These are phyloP conservation scores for Philaenus spumarius DNA, from an alignment of 1,140 invertebrate genomes.

Conservation along the genomic window DNA sequence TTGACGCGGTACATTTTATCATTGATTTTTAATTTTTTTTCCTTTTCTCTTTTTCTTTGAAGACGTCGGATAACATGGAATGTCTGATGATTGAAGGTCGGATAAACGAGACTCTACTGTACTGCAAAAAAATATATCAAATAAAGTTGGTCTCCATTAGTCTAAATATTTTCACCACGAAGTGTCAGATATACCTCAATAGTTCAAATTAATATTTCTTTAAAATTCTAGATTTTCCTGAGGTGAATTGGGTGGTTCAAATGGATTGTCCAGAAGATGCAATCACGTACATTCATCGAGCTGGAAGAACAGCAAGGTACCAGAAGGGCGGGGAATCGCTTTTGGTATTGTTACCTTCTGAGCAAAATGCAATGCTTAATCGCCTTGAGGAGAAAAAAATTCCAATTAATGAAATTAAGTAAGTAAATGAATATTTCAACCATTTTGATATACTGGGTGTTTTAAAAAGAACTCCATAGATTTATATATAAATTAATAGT, in stretches of 20 bases:
- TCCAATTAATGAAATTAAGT: constrained; percentile 54
- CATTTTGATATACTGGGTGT: background rate
- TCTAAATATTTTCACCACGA: no score
- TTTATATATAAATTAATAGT: background rate
- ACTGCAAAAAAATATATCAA: no score
- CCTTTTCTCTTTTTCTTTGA: no score
- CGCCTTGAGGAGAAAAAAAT: constrained; percentile 71
- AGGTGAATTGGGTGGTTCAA: constrained; percentile 96
- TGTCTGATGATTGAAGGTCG: no score
- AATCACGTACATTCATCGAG: constrained; percentile 94
- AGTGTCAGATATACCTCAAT: no score
- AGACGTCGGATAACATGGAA: no score
- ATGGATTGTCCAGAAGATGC: constrained; percentile 95
- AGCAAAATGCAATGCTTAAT: constrained; percentile 69
- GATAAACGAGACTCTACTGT: no score
- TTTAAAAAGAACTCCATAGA: no score
- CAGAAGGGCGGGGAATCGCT: constrained; percentile 78
- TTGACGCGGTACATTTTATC: no score
- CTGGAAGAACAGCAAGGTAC: constrained; percentile 89
- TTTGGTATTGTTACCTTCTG: constrained; percentile 75
- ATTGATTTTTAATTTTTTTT: no score
- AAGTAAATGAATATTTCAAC: constrained; percentile 4
- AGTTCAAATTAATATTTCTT: no score
- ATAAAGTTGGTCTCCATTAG: no score
- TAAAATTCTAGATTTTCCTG: constrained; percentile 82